A percentile compares a stretch with the other conserved stretches of the same genome.
phyloP scores from a whole-genome alignment of 1,140 invertebrate genomes.

The Papilio glaucus region DNA sequence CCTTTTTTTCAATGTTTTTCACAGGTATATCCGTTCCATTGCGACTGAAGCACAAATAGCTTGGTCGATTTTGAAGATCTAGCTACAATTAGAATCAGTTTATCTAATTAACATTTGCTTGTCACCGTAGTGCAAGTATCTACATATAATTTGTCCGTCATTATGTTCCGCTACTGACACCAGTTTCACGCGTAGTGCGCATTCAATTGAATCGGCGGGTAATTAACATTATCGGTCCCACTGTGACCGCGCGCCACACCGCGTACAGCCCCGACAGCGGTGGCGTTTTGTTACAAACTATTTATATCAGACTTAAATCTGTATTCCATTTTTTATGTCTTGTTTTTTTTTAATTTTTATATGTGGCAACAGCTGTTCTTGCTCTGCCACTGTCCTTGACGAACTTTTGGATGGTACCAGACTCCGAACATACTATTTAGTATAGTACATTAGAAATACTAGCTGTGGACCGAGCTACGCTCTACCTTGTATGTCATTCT shows the following conservation, averaged over 20 bases:
- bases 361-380: not conserved
- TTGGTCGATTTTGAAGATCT: no score
- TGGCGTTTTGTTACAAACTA: conserved; percentile 9
- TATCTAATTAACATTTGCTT: no score
- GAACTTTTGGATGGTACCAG: not conserved
- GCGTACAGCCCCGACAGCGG: not conserved
- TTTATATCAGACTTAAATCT: conserved; percentile 30
- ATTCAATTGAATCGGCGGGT: conserved; percentile 33
- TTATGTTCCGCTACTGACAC: conserved; percentile 8
- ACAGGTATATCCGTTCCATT: no score
- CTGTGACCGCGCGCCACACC: conserved; percentile 20
- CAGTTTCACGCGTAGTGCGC: conserved; percentile 20
- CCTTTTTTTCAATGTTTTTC: no score
- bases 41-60: no score
- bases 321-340: conserved; percentile 28
- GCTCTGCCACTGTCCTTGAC: not conserved
- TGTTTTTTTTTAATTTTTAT: conserved; percentile 25
- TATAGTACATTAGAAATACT: no score
- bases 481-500: no score
- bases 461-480: no score
- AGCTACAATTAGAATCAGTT: no score
- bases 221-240: conserved; percentile 35
- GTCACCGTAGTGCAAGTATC: no score
- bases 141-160: not conserved
- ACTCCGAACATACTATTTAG: no score